These are phyloP conservation scores for Pituophis catenifer DNA, from an alignment of 2,113 vertebrate genomes.

Conservation along the genomic window DNA sequence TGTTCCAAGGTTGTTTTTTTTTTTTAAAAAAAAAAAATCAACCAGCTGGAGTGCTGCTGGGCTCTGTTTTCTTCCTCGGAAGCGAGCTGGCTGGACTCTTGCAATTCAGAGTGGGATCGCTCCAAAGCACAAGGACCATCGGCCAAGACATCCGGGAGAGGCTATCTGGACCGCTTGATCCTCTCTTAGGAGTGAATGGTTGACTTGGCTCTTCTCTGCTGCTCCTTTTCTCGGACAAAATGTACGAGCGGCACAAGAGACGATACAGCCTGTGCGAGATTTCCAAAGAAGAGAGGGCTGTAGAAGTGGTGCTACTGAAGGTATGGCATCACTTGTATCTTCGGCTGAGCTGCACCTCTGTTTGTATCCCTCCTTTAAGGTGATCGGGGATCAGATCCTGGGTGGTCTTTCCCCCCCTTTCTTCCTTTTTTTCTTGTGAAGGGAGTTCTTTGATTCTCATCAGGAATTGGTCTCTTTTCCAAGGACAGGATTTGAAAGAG, in stretches of 20 bases:
- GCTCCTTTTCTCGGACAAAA: constrained; percentile 67
- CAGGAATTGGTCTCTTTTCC: neutral
- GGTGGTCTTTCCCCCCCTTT: neutral
- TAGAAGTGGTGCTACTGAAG: constrained; percentile 95
- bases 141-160: constrained; percentile 71
- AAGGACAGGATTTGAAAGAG: neutral
- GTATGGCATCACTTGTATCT: constrained; percentile 68
- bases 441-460: neutral
- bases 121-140: constrained; percentile 55
- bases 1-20: constrained; percentile 30
- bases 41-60: constrained; percentile 6
- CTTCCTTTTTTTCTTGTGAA: neutral
- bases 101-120: constrained; percentile 41
- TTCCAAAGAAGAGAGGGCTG: constrained; percentile 85
- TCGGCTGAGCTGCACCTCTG: neutral
- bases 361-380: neutral
- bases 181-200: constrained; percentile 61
- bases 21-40: constrained; percentile 27
- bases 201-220: constrained; percentile 66
- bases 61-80: constrained; percentile 26
- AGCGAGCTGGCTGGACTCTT: constrained; percentile 53
- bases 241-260: constrained; percentile 96
- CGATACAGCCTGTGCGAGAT: constrained; percentile 90
- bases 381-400: neutral
- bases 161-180: constrained; percentile 50